A percentile compares a stretch with the other conserved stretches of the same genome.
Evolutionary conservation across 2,797 vertebrate species (phyloP).

Genomic region (Syncerus caffer): DNA sequence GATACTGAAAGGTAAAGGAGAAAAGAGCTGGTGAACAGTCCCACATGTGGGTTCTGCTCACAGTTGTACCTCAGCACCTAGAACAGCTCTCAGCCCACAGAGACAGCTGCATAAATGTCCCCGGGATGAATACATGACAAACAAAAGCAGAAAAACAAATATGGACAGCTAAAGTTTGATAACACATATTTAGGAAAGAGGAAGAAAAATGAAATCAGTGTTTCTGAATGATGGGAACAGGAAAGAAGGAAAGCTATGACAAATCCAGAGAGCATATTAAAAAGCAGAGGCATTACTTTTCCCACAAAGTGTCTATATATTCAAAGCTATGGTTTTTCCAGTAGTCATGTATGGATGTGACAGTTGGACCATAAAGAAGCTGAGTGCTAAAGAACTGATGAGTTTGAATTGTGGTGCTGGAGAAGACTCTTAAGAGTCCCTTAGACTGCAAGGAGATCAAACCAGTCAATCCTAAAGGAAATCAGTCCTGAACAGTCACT

Average conservation of each 20-base stretch:
- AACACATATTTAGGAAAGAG: not conserved
- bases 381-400: not conserved
- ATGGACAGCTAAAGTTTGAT: not conserved
- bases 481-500: not conserved
- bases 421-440: not conserved
- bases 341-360: not conserved
- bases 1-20: rapidly evolving
- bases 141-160: not conserved
- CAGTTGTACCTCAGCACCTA: rapidly evolving
- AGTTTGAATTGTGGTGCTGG: not conserved
- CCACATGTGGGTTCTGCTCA: rapidly evolving
- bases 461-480: not conserved
- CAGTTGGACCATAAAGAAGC: not conserved
- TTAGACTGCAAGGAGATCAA: not conserved
- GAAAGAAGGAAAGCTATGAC: not conserved
- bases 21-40: rapidly evolving
- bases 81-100: not conserved
- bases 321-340: not conserved
- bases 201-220: not conserved
- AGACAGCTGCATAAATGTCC: rapidly evolving
- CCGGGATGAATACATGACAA: rapidly evolving
- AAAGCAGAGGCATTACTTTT: not conserved
- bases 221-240: not conserved
- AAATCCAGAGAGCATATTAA: not conserved
- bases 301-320: not conserved